Evolutionary conservation across 1,140 invertebrate species (phyloP).

Genomic region (Euura lappo): DNA sequence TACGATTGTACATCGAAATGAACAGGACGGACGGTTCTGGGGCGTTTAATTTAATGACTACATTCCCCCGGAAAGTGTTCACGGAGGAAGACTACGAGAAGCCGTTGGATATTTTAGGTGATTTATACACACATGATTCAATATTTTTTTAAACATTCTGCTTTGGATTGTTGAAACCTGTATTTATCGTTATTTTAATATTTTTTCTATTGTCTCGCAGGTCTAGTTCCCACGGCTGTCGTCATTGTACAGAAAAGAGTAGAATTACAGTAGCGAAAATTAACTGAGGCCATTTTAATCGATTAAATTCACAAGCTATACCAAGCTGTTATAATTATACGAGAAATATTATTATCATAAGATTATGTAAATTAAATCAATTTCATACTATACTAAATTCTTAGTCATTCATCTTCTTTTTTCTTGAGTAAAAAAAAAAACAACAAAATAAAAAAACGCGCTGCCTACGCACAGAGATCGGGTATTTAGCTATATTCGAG

Average conservation of each 20-base stretch:
- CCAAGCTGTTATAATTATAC: conserved; percentile 29
- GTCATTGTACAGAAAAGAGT: conserved; percentile 72
- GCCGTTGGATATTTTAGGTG: conserved; percentile 82
- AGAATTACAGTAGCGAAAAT: conserved; percentile 26
- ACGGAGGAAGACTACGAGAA: conserved; percentile 86
- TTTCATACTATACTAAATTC: conserved; percentile 2
- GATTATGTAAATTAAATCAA: conserved; percentile 10
- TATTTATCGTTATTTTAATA: conserved; percentile 31
- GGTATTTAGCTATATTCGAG: no score
- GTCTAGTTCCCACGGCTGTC: conserved; percentile 80
- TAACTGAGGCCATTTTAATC: not conserved
- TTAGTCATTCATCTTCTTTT: conserved; percentile 3
- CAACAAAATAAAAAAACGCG: no score
- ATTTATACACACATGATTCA: conserved; percentile 27
- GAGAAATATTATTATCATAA: conserved; percentile 22
- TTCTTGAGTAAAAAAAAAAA: not conserved
- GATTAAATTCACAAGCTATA: conserved; percentile 25
- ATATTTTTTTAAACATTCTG: conserved; percentile 16
- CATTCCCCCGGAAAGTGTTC: conserved; percentile 87
- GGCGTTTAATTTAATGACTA: conserved; percentile 82
- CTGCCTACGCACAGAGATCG: no score
- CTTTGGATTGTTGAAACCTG: conserved; percentile 13
- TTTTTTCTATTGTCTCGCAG: conserved; percentile 55
- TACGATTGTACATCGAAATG: conserved; percentile 83
- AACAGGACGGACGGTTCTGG: conserved; percentile 70